Evolutionary conservation across 2,113 vertebrate genomes (phyloP).

Genomic region (Procavia capensis): DNA sequence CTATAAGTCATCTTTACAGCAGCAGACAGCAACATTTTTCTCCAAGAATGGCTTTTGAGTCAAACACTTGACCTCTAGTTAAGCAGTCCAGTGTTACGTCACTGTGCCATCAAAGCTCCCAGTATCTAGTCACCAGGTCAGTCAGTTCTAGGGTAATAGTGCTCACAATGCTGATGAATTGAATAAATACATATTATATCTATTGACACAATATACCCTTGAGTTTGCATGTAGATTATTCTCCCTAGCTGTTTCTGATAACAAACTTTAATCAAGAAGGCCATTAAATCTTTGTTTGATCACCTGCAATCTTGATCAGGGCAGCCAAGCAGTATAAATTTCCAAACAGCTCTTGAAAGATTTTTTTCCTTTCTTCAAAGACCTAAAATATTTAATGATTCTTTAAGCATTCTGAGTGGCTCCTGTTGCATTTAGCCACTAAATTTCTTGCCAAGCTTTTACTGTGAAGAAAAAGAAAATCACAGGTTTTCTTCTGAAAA

Average conservation of each 20-base stretch:
- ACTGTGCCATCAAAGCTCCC: not conserved
- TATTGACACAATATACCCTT: not conserved
- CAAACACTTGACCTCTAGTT: not conserved
- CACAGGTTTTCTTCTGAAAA: conserved; percentile 51
- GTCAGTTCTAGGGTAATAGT: not conserved
- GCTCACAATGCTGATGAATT: not conserved
- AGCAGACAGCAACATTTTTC: not conserved
- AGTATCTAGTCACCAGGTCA: not conserved
- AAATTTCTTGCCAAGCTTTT: conserved; percentile 51
- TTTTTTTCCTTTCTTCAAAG: not conserved
- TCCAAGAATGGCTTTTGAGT: not conserved
- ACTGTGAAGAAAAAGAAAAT: conserved; percentile 49
- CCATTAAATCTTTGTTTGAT: not conserved
- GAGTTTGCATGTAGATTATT: not conserved
- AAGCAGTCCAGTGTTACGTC: not conserved
- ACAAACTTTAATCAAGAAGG: not conserved
- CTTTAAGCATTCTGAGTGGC: not conserved
- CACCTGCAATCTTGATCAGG: not conserved
- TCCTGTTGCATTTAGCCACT: conserved; percentile 31
- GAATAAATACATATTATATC: not conserved
- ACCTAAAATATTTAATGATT: not conserved
- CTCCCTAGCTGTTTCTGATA: not conserved
- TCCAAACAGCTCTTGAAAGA: conserved; percentile 13
- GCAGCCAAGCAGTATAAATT: not conserved
- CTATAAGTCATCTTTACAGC: not conserved